Conservation (phyloP, 2,888 invertebrate species). For the Aromia moschata region DNA sequence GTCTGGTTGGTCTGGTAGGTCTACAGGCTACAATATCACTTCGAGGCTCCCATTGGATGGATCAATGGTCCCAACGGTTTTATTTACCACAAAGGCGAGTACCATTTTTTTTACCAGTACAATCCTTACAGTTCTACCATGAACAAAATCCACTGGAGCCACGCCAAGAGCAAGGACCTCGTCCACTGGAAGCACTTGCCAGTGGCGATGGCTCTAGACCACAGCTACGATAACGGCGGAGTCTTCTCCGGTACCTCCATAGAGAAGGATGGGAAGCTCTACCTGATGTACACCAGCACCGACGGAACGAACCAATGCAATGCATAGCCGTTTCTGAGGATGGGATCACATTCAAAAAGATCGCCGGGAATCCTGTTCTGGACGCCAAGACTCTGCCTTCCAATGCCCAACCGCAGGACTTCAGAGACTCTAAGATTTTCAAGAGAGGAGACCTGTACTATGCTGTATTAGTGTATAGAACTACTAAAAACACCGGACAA, state of each 20-base stretch:
- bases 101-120: conserved; percentile 66
- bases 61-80: conserved; percentile 70
- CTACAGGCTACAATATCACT: conserved; percentile 28
- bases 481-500: conserved; percentile 54
- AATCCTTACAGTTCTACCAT: conserved; percentile 62
- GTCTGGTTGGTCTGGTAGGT: too few relatives aligned
- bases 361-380: conserved; percentile 33
- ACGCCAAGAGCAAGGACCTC: conserved; percentile 64
- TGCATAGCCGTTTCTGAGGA: conserved; percentile 58
- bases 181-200: conserved; percentile 64
- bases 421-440: conserved; percentile 67
- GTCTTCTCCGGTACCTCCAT: conserved; percentile 67
- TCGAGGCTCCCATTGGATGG: conserved; percentile 59
- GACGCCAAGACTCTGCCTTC: conserved; percentile 57
- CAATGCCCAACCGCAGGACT: conserved; percentile 58
- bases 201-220: conserved; percentile 64
- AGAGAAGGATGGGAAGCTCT: conserved; percentile 59
- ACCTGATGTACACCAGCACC: conserved; percentile 62
- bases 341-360: conserved; percentile 60
- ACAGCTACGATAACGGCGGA: conserved; percentile 56
- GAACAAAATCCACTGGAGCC: conserved; percentile 65
- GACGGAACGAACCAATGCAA: conserved; percentile 49
- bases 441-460: conserved; percentile 60
- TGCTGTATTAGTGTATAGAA: conserved; percentile 59
- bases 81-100: conserved; percentile 58